phyloP scores from a whole-genome alignment of 2,888 invertebrate species.

The Erebia ligea region DNA sequence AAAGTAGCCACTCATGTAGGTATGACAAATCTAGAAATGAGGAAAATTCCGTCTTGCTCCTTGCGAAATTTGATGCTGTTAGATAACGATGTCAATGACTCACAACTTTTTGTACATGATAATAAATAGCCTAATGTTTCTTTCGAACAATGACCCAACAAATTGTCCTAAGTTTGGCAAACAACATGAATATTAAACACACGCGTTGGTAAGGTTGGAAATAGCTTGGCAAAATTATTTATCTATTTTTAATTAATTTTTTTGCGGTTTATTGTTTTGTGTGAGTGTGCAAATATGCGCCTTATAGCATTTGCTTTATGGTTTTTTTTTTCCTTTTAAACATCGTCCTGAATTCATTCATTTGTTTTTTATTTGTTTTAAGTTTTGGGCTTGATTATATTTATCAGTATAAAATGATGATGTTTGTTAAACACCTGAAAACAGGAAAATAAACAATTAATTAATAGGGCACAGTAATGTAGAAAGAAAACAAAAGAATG shows the following conservation, averaged over 20 bases:
- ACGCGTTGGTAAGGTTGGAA: constrained; percentile 4
- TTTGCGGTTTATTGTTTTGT: constrained; percentile 29
- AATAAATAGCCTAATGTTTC: constrained; percentile 29
- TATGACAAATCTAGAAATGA: constrained; percentile 5
- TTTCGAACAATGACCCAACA: constrained; percentile 30
- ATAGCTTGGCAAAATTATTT: constrained; percentile 8
- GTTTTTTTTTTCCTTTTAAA: constrained; percentile 42
- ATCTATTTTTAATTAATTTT: constrained; percentile 19
- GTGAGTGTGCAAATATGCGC: constrained; percentile 40
- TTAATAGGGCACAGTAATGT: background rate
- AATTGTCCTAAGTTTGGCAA: constrained; percentile 4
- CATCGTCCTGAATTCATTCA: constrained; percentile 43
- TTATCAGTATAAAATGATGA: too few species aligned
- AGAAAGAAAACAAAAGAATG: constrained; percentile 26
- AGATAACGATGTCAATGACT: constrained; percentile 32
- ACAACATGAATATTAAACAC: constrained; percentile 15
- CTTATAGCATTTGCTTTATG: constrained; percentile 45
- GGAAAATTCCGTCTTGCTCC: constrained; percentile 13
- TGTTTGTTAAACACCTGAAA: background rate
- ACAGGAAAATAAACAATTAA: constrained; percentile 2
- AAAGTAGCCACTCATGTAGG: background rate
- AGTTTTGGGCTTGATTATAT: background rate
- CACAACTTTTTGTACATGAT: constrained; percentile 26
- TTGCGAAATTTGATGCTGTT: constrained; percentile 12
- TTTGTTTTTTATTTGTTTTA: constrained; percentile 31